Evolutionary conservation across 2,797 vertebrate genomes (phyloP), one percentile per base, ranked within the genome.

Genomic region (Echiichthys vipera): DNA sequence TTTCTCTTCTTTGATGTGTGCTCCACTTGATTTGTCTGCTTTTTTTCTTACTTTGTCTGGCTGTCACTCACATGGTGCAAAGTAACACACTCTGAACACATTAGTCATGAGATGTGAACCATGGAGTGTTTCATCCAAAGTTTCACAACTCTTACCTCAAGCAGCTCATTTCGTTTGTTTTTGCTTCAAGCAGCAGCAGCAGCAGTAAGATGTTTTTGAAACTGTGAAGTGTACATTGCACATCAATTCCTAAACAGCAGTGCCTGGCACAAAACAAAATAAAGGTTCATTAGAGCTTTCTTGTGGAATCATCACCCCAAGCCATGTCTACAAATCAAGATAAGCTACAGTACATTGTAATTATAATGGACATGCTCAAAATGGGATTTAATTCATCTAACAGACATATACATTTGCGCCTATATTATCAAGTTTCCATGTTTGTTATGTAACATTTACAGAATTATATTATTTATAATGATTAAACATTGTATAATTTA

Each of bases 1-100:
- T 90, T 84, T 91, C 77, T 86, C 74, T 55, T 36, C 64, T 88
- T 80, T 85, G 87, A 90, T 90, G 64, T 88, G 84, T 88, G 78
- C 81, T 77, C 61, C 67, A 71, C 54, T 85, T 91, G 88, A 91
- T 90, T 87, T 84, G 79, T 91, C 74, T 84, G 65, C 77, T 84
- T 75, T 76, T 77, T n/a, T n/a, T 76, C 59, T 45, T 71, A 77
- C 73, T 85, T 78, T 78, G 78, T 84, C 77, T 67, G 64, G 54
- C 82, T 89, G 84, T 89, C 90, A 91, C 74, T 91, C 89, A 90
- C 2, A 11, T 80, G 65, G 18, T 24, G 51, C 57, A 65, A 46
- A 58, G 77, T 64, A 76, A 54, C 80, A 55, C 72, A 49, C 68
- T 42, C 65, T 40, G 12, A 86, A 77, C 64, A 78, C 77, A 86